Evolutionary conservation across 2,113 vertebrate species (phyloP), one percentile per base, ranked within the genome.

Genomic region (Eulacestoma nigropectus): DNA sequence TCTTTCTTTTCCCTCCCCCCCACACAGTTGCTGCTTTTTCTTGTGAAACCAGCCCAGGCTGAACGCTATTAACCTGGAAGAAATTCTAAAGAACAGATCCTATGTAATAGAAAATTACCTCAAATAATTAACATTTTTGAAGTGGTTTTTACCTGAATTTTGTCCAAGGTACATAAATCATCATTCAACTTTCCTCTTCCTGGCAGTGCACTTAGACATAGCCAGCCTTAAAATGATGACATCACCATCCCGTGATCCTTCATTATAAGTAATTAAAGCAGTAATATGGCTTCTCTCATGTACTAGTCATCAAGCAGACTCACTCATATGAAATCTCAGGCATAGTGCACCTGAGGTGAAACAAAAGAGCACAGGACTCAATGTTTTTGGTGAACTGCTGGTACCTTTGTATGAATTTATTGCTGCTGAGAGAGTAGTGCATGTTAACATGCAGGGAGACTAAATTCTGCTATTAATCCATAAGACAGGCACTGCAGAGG

Each of bases 191-290:
- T 95, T 77, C 89, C 74, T 94, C 60, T 97, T 97, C 94, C 95
- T 96, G 96, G 96, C 88, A 97, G 88, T 92, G 91, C 96, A 97
- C 95, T 97, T 97, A 96, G 88, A 97, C 84, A 96, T 91, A 90
- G 78, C 65, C 78, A 92, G 93, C 64, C 94, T 96, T 96, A 96
- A 97, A 95, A 91, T 95, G 27, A 94, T 90, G 95, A 95, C 95
- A 96, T 96, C 96, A 97, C 65, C 91, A 63, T 95, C 69, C 90
- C 32, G 6, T 83, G 92, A 93, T 96, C 95, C 91, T 96, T 95
- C 87, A 91, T 85, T 96, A 79, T 87, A 81, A 95, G 95, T 96
- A 88, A 97, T 96, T 95, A 96, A 96, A 95, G 72, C 63, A 87
- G 60, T 92, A 94, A 96, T 90, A 80, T 39, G 49, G 33, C 55